Percentiles rank a stretch among this genome's conserved stretches.
phyloP scores from a whole-genome alignment of 2,797 vertebrate species.

The Falco columbarius region DNA sequence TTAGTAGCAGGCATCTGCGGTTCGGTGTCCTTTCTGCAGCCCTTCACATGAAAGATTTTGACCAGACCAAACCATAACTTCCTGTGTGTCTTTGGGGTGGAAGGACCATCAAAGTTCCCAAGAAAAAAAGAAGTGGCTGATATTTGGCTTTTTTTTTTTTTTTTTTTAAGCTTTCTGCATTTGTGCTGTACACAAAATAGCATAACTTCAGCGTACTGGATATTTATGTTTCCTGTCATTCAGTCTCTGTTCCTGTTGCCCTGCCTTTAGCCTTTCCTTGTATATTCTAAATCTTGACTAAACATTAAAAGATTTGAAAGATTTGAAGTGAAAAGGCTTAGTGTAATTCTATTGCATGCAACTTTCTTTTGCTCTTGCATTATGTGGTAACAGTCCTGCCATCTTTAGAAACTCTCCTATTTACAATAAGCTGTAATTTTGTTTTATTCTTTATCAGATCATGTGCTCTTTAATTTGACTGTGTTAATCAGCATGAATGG shows the following conservation, averaged over 20 bases:
- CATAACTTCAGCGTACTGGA: background rate
- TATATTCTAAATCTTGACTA: background rate
- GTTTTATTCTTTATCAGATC: conserved; percentile 35
- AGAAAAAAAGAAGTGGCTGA: background rate
- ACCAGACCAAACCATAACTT: background rate
- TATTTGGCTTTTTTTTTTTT: background rate
- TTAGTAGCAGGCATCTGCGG: background rate
- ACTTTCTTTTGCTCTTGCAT: background rate
- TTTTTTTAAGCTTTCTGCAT: background rate
- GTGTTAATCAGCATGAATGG: conserved; percentile 6
- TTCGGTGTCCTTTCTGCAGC: background rate
- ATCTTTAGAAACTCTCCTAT: background rate
- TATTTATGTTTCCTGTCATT: background rate
- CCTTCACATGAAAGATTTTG: background rate
- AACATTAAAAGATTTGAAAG: background rate
- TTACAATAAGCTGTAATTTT: conserved; percentile 3
- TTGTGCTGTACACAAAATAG: background rate
- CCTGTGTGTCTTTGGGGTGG: background rate
- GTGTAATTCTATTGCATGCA: background rate
- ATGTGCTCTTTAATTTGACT: conserved; percentile 23
- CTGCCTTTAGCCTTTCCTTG: background rate
- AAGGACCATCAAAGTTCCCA: background rate
- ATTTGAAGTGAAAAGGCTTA: background rate
- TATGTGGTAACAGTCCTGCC: background rate
- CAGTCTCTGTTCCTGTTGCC: background rate